Evolutionary conservation across 2,113 vertebrate species (phyloP), one percentile per base, ranked within the genome.

Genomic region (Tachycineta bicolor): DNA sequence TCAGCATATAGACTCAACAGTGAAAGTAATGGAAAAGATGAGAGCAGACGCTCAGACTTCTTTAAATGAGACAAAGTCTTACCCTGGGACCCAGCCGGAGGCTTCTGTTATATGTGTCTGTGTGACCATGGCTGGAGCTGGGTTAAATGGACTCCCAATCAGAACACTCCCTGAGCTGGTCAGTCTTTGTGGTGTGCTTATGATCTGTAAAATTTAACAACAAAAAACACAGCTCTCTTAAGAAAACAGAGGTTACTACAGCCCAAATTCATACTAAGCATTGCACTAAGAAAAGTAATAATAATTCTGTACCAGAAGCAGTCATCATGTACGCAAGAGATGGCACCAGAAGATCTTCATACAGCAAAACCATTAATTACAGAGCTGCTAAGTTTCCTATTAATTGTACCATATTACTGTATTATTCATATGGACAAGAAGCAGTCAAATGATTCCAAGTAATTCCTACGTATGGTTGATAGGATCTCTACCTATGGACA

Each of bases 111-210:
- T 97, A 91, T 98, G 98, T 44, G 97, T 98, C 97, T 98, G 98
- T 15, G 98, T 98, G 82, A 99, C 98, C 98, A 99, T 99, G 7
- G 98, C 24, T 71, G 98, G 97, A n/a, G 98, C 97, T 83, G 98
- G 95, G 70, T 97, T 97, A 28, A 98, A 98, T 0, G 98, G 97
- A 89, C 97, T 98, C 95, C 98, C 98, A 68, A 98, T 97, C 90
- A 99, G 98, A 97, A 99, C 97, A 86, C 97, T 98, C 90, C 98
- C 98, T 90, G 98, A 96, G 95, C 86, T 98, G 87, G 95, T 92
- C 92, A 98, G 97, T 95, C 98, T 98, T 96, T 98, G 98, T 19
- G 98, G 97, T 92, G 98, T 98, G 97, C 98, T 98, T 98, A 99
- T 98, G 95, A 99, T 98, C 98, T 99, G 79, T 26, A 75, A 94